Percentiles rank a stretch among this genome's conserved stretches.
Conservation (phyloP, 2,113 vertebrate genomes). For the Ceratotherium simum region DNA sequence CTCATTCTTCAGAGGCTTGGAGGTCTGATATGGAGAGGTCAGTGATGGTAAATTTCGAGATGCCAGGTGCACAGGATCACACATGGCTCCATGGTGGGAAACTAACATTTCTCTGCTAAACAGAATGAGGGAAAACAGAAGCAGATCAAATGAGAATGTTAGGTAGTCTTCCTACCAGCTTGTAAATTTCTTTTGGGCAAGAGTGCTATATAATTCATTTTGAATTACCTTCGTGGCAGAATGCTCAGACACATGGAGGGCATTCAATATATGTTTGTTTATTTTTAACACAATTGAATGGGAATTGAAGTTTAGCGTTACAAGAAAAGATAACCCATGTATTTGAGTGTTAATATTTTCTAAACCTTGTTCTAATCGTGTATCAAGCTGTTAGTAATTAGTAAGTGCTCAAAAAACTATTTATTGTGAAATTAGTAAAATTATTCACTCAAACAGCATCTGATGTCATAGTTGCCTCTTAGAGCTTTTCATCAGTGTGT, state of each 20-base stretch:
- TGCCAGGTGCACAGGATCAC: neutral
- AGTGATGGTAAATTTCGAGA: neutral
- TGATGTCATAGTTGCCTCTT: neutral
- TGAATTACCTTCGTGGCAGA: neutral
- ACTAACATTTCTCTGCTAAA: neutral
- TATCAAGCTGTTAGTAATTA: neutral
- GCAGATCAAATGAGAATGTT: neutral
- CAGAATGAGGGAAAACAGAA: neutral
- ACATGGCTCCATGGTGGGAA: neutral
- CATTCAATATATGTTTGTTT: neutral
- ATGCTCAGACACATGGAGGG: neutral
- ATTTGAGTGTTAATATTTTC: constrained; percentile 10
- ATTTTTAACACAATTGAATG: constrained; percentile 15
- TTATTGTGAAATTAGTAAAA: constrained; percentile 48
- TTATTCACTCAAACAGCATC: neutral
- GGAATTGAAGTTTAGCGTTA: neutral
- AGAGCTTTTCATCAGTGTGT: neutral
- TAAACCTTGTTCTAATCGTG: neutral
- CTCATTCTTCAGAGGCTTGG: neutral
- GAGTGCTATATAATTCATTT: neutral
- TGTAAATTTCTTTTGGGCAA: neutral
- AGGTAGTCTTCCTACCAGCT: neutral
- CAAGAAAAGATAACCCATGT: neutral
- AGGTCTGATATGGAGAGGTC: neutral
- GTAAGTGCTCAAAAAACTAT: constrained; percentile 28